These are phyloP conservation scores for Chaetops frenatus DNA, from an alignment of 2,113 vertebrate genomes.

Conservation along the genomic window DNA sequence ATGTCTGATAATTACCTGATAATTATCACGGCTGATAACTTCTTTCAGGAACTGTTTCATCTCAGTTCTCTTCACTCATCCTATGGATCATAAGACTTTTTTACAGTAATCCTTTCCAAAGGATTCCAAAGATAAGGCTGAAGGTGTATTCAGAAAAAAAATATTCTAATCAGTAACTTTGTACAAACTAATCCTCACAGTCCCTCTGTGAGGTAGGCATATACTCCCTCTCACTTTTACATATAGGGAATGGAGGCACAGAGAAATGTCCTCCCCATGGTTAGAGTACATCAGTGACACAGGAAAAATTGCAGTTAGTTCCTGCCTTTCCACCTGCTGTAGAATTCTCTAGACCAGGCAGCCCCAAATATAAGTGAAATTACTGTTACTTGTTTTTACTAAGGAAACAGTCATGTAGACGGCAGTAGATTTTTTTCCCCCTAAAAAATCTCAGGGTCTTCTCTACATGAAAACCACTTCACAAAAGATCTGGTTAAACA, in stretches of 20 bases:
- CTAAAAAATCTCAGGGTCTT: background rate
- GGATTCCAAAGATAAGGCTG: conserved; percentile 16
- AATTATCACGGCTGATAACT: background rate
- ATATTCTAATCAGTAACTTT: background rate
- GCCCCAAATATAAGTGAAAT: background rate
- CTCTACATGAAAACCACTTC: background rate
- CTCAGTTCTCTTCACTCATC: background rate
- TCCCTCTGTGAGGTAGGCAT: background rate
- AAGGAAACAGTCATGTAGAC: background rate
- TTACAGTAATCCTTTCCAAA: background rate
- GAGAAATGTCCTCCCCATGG: background rate
- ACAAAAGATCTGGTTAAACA: background rate
- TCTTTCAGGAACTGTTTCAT: background rate
- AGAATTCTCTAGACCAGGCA: background rate
- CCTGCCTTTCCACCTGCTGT: background rate
- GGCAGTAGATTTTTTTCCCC: background rate
- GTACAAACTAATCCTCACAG: background rate
- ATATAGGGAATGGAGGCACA: background rate
- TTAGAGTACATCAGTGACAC: background rate
- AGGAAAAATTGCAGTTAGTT: background rate
- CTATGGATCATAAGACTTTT: background rate
- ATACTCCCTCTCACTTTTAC: background rate
- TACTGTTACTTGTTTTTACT: background rate
- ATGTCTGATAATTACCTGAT: background rate
- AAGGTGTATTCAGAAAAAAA: background rate